These are phyloP conservation scores for Drosophila cardini DNA, from an alignment of 1,140 invertebrate species.

Conservation along the genomic window DNA sequence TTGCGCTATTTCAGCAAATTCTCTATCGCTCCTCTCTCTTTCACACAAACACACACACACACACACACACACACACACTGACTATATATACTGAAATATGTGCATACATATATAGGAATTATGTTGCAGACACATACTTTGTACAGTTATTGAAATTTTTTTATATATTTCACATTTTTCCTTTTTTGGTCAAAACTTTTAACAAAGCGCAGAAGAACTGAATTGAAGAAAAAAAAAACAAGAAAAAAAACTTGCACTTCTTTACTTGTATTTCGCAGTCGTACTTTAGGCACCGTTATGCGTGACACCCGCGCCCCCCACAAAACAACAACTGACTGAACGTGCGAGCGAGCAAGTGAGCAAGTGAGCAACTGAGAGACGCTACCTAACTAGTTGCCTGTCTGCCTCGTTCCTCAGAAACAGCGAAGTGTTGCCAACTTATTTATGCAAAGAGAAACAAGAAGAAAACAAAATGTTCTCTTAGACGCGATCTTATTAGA, in stretches of 20 bases:
- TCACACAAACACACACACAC: neutral
- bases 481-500: neutral
- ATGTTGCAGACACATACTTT: conserved; percentile 5
- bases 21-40: conserved; percentile 11
- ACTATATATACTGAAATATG: conserved; percentile 7
- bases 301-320: conserved; percentile 32
- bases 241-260: neutral
- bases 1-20: conserved; percentile 53
- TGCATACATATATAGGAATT: conserved; percentile 8
- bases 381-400: conserved; percentile 29
- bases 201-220: conserved; percentile 1
- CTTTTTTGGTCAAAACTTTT: neutral
- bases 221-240: neutral
- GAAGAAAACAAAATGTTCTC: conserved; percentile 1
- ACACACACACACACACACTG: neutral
- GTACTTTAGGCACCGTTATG: conserved; percentile 8
- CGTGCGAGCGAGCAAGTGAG: conserved; percentile 15
- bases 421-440: conserved; percentile 19
- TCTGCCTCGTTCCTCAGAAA: conserved; percentile 13
- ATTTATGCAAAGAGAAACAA: conserved; percentile 10
- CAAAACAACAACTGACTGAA: conserved; percentile 26
- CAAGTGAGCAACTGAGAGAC: neutral
- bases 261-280: neutral
- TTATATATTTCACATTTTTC: neutral
- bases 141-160: conserved; percentile 5